phyloP scores from a whole-genome alignment of 2,797 vertebrate genomes.

The Acanthis flammea region DNA sequence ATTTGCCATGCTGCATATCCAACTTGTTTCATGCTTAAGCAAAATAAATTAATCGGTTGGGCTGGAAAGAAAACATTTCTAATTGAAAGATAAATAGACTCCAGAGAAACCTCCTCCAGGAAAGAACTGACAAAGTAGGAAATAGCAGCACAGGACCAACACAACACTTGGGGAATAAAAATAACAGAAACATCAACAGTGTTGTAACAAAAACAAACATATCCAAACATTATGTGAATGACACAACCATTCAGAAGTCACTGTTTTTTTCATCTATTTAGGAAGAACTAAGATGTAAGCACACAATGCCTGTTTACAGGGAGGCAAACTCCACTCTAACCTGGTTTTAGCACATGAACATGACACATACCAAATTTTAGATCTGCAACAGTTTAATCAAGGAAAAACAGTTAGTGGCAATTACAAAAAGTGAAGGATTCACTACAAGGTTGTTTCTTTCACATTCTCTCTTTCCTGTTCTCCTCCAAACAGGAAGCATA shows the following conservation, averaged over 20 bases:
- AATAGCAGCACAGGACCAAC: background rate
- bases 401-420: background rate
- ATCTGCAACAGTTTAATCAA: background rate
- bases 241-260: background rate
- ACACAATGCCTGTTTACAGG: background rate
- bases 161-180: background rate
- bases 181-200: background rate
- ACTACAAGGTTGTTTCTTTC: background rate
- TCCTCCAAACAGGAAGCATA: background rate
- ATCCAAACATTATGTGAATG: background rate
- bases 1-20: background rate
- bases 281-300: background rate
- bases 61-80: slow-evolving; percentile 13
- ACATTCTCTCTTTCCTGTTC: background rate
- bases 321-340: background rate
- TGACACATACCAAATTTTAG: background rate
- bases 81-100: slow-evolving; percentile 52
- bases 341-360: background rate
- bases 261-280: background rate
- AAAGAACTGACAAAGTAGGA: slow-evolving; percentile 24
- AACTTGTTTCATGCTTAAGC: background rate
- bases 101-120: slow-evolving; percentile 24
- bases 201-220: background rate
- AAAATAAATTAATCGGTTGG: slow-evolving; percentile 28
- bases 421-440: background rate